Evolutionary conservation across 1,140 invertebrate species (phyloP), one percentile per base, ranked within the genome.

Genomic region (Dolichoris vasculosae): DNA sequence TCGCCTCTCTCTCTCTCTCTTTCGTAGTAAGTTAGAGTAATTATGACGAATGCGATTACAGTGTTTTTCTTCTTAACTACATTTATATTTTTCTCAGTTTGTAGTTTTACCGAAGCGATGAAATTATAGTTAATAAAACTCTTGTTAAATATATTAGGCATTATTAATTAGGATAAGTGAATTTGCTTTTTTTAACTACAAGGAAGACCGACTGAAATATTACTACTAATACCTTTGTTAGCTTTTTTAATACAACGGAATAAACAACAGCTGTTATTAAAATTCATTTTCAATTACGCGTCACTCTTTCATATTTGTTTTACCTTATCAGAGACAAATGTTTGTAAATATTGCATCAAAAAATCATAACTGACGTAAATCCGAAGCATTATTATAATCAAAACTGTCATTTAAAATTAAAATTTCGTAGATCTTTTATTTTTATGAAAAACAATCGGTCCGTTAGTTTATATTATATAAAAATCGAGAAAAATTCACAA

Each of bases 11-110:
- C 75, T 48, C 73, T 64, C 67, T 51, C 30, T 26, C 79, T 69
- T 38, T 67, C 38, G 38, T 80, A 69, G 43, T 20, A 64, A 69
- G n/a, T 81, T 40, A 6, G 46, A 71, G 32, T 82, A 71, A 82
- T 71, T 82, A 43, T 3, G 26, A 11, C 20, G 71, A 75, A 76
- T 76, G 71, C 51, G 43, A 73, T 55, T 73, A 51, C 67, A 51
- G 20, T 82, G 64, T 82, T 71, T 75, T 59, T 59, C 55, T 59
- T 59, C 26, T 59, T 26, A 26, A 26, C 23, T 3, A 26, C 23
- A 59, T 20, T 9, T 59, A 13, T 11, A 63, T 26, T 64, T 67
- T 67, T 67, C 30, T 67, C 11, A 13, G 32, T 67, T 67, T 32
- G 4, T 13, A 32, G 4, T 20, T 26, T 59, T 59, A 17, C 4